Evolutionary conservation across 2,113 vertebrate genomes (phyloP).

Genomic region (Maccullochella peelii): DNA sequence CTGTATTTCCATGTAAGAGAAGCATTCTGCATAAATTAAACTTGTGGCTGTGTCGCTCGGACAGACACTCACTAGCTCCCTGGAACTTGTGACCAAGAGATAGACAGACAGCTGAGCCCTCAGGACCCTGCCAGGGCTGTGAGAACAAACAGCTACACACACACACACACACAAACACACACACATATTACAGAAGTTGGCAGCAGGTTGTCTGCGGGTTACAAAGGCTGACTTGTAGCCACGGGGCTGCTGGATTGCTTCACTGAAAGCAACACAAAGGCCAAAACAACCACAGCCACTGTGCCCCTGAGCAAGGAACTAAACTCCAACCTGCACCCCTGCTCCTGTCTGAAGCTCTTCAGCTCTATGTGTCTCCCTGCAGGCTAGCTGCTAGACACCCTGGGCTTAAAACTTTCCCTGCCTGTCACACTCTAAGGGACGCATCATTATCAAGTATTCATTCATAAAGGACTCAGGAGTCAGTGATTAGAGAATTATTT

Average conservation of each 20-base stretch:
- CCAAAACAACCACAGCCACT: constrained; percentile 23
- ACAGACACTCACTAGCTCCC: constrained; percentile 37
- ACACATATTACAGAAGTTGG: constrained; percentile 18
- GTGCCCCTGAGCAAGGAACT: constrained; percentile 21
- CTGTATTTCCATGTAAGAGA: constrained; percentile 25
- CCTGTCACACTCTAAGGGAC: background rate
- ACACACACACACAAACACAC: constrained; percentile 5
- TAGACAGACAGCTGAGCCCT: constrained; percentile 63
- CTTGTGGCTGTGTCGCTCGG: constrained; percentile 23
- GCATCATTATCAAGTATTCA: background rate
- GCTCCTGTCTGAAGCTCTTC: background rate
- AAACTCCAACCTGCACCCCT: constrained; percentile 7
- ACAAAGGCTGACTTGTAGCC: constrained; percentile 52
- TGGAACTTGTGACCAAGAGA: constrained; percentile 59
- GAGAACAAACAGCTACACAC: constrained; percentile 25
- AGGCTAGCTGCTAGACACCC: background rate
- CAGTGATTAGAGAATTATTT: background rate
- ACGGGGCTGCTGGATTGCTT: constrained; percentile 27
- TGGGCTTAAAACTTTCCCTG: background rate
- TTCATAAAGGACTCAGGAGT: background rate
- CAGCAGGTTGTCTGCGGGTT: constrained; percentile 43
- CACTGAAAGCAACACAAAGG: constrained; percentile 38
- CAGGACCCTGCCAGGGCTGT: constrained; percentile 35
- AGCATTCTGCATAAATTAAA: constrained; percentile 24
- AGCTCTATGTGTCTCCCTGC: background rate